A percentile compares a stretch with the other conserved stretches of the same genome.
These are phyloP conservation scores for Formica aserva DNA, from an alignment of 2,888 invertebrate species.

Conservation along the genomic window DNA sequence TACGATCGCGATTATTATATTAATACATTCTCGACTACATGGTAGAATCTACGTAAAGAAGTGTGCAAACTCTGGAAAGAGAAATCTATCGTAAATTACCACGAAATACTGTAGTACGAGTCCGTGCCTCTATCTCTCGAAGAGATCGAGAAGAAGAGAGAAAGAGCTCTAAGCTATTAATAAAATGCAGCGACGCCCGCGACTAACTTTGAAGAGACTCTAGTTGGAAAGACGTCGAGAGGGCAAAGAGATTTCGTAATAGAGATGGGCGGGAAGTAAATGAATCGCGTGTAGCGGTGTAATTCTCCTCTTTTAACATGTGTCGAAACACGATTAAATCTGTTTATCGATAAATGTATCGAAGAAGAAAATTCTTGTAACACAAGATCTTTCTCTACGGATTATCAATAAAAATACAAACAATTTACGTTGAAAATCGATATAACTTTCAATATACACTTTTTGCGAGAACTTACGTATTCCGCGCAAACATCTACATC, in stretches of 20 bases:
- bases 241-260: constrained; percentile 74
- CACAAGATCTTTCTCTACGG: not conserved
- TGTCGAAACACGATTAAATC: not conserved
- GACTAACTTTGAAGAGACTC: constrained; percentile 62
- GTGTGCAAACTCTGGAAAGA: not conserved
- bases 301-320: not conserved
- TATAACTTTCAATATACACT: not conserved
- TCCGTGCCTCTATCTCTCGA: constrained; percentile 34
- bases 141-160: constrained; percentile 39
- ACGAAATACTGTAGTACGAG: constrained; percentile 12
- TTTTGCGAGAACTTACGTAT: not conserved
- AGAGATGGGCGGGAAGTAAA: constrained; percentile 55
- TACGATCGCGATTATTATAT: not conserved
- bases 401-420: not conserved
- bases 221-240: constrained; percentile 59
- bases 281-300: constrained; percentile 28
- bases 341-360: not conserved
- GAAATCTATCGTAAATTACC: not conserved
- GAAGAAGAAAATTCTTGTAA: not conserved
- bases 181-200: constrained; percentile 72
- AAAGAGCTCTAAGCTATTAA: constrained; percentile 77
- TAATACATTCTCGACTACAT: not conserved
- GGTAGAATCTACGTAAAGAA: not conserved
- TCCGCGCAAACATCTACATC: not conserved
- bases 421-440: not conserved